These are phyloP conservation scores for Cygnus buccinator DNA, from an alignment of 2,113 vertebrate genomes.

Conservation along the genomic window DNA sequence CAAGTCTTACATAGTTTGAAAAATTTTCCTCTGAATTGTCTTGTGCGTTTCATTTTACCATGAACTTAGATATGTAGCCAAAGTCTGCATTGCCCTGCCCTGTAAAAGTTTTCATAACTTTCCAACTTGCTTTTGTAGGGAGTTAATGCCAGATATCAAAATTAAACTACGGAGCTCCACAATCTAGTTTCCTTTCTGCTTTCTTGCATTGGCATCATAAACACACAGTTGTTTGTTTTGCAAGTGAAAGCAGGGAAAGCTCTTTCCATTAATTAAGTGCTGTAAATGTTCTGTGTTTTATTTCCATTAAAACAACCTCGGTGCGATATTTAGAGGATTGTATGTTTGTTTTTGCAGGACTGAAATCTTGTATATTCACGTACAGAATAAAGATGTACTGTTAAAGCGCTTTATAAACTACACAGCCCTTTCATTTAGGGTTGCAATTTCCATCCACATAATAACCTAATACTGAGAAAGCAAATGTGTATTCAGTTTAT, in stretches of 20 bases:
- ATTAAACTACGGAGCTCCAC: not conserved
- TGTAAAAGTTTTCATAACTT: not conserved
- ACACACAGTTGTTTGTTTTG: not conserved
- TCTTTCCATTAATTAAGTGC: not conserved
- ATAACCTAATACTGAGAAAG: not conserved
- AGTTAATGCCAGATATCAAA: not conserved
- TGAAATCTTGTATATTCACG: not conserved
- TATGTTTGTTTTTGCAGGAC: slow-evolving; percentile 2
- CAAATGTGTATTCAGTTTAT: slow-evolving; percentile 28
- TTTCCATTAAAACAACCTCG: not conserved
- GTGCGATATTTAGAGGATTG: not conserved
- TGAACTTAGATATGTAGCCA: not conserved
- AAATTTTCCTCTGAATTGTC: not conserved
- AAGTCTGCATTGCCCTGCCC: not conserved
- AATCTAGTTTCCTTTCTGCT: not conserved
- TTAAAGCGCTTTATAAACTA: slow-evolving; percentile 24
- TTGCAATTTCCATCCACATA: slow-evolving; percentile 24
- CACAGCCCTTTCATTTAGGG: slow-evolving; percentile 9
- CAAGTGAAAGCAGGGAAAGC: not conserved
- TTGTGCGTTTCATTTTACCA: not conserved
- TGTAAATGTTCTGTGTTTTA: not conserved
- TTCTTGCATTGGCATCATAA: not conserved
- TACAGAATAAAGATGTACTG: slow-evolving; percentile 22
- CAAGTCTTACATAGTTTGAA: not conserved
- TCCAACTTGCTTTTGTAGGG: not conserved